Conservation (phyloP, 2,888 invertebrate species). For the Leptogaster cylindrica region DNA sequence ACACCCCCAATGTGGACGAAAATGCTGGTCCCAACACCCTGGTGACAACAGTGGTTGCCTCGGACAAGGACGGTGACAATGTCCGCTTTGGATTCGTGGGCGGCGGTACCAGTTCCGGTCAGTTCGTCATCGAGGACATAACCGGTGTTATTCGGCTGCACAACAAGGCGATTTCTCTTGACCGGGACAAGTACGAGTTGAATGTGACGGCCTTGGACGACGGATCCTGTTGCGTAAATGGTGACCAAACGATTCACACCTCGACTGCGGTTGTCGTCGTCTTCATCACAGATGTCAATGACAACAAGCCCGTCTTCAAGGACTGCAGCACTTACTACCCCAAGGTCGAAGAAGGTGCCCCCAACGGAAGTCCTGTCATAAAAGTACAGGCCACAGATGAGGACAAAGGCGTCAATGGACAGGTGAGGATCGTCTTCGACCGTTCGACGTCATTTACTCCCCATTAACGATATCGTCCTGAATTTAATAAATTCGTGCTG, state of each 20-base stretch:
- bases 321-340: slow-evolving; percentile 92
- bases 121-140: slow-evolving; percentile 94
- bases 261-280: slow-evolving; percentile 95
- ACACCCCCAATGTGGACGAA: slow-evolving; percentile 95
- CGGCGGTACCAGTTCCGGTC: slow-evolving; percentile 87
- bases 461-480: no score
- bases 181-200: slow-evolving; percentile 92
- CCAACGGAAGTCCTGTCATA: slow-evolving; percentile 91
- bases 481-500: no score
- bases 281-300: slow-evolving; percentile 96
- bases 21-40: slow-evolving; percentile 94
- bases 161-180: slow-evolving; percentile 83
- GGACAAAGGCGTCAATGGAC: slow-evolving; percentile 94
- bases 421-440: slow-evolving; percentile 65
- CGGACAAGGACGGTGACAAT: slow-evolving; percentile 96
- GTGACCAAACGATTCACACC: slow-evolving; percentile 85
- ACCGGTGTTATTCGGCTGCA: slow-evolving; percentile 92
- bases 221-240: slow-evolving; percentile 93
- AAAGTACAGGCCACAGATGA: slow-evolving; percentile 94
- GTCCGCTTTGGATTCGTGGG: slow-evolving; percentile 92
- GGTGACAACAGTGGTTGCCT: slow-evolving; percentile 95
- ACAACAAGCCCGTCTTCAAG: slow-evolving; percentile 94
- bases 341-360: slow-evolving; percentile 92
- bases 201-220: slow-evolving; percentile 98
- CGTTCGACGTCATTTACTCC: no score